phyloP scores from a whole-genome alignment of 1,140 invertebrate genomes.

The Neotoxoptera formosana region DNA sequence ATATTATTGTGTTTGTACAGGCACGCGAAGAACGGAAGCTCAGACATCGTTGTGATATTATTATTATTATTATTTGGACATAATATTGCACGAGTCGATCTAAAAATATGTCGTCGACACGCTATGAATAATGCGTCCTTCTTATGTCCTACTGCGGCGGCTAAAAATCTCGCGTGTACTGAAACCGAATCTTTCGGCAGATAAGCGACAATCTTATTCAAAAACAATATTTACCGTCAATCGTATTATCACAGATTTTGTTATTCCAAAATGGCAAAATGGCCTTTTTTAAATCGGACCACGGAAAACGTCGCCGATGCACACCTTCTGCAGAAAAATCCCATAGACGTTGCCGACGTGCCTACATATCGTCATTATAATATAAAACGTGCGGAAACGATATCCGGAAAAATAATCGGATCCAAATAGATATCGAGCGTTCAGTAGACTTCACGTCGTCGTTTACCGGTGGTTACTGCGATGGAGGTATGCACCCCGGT shows the following conservation, averaged over 20 bases:
- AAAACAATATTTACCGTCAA: not conserved
- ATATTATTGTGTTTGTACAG: too few species aligned
- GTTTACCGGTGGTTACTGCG: not conserved
- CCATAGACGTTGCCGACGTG: too few species aligned
- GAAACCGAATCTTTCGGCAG: not conserved
- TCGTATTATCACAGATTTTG: not conserved
- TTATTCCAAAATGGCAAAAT: not conserved
- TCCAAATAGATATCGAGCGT: not conserved
- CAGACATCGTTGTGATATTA: too few species aligned
- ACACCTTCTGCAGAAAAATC: too few species aligned
- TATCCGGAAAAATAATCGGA: not conserved
- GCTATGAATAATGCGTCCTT: too few species aligned
- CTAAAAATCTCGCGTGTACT: not conserved
- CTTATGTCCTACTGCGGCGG: too few species aligned
- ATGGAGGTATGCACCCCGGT: not conserved
- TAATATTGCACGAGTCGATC: too few species aligned
- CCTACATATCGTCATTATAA: not conserved
- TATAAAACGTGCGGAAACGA: not conserved
- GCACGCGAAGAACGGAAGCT: too few species aligned
- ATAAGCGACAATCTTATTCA: not conserved
- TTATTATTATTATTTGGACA: too few species aligned
- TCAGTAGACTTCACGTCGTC: not conserved
- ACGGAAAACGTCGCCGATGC: too few species aligned
- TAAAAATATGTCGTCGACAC: too few species aligned
- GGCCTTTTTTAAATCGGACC: too few species aligned